Conservation (phyloP, 2,797 vertebrate genomes). For the Pipistrellus kuhlii region DNA sequence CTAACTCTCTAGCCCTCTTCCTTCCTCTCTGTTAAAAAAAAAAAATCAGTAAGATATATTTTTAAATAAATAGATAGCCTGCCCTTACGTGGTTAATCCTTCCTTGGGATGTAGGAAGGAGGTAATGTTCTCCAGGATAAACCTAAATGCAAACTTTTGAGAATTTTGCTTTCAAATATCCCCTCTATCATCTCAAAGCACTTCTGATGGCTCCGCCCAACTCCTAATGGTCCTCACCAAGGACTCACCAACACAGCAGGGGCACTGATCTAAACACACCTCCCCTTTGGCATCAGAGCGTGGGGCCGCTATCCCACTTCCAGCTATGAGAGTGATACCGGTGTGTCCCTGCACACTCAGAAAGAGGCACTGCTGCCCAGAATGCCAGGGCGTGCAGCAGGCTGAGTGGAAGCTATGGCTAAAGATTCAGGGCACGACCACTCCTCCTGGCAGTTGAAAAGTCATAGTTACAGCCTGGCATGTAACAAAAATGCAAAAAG, state of each 20-base stretch:
- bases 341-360: background rate
- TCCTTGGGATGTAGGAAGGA: background rate
- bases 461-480: background rate
- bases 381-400: background rate
- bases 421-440: background rate
- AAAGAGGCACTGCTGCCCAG: background rate
- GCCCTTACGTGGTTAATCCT: background rate
- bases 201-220: background rate
- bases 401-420: background rate
- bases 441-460: background rate
- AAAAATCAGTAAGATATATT: too few species aligned
- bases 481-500: background rate
- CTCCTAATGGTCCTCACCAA: background rate
- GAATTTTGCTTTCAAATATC: background rate
- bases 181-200: background rate
- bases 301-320: background rate
- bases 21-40: too few species aligned
- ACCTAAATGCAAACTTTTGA: background rate
- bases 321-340: fast-evolving
- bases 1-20: too few species aligned
- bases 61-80: background rate
- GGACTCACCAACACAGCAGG: background rate
- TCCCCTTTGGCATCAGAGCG: background rate
- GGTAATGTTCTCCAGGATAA: background rate
- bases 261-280: background rate